A percentile compares a stretch with the other conserved stretches of the same genome.
Evolutionary conservation across 2,888 invertebrate species (phyloP).

Genomic region (Plebejus anna): DNA sequence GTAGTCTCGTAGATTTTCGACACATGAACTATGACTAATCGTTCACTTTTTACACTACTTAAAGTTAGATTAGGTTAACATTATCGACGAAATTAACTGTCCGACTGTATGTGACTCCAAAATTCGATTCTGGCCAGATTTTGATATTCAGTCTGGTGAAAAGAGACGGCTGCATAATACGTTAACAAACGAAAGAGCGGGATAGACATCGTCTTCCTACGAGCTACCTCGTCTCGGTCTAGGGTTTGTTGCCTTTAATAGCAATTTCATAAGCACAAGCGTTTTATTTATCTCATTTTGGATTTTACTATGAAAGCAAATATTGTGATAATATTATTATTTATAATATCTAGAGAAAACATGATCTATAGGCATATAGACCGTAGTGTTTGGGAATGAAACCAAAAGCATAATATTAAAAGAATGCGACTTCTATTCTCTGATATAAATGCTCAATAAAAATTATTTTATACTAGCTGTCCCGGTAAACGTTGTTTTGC

Average conservation of each 20-base stretch:
- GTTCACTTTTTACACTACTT: neutral
- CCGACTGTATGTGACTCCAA: conserved; percentile 33
- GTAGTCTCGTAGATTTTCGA: neutral
- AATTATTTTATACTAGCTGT: too few species aligned
- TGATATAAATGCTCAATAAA: neutral
- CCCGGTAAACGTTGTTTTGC: too few species aligned
- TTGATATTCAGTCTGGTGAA: conserved; percentile 42
- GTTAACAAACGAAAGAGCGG: conserved; percentile 33
- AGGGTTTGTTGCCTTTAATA: conserved; percentile 35
- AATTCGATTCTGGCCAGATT: conserved; percentile 46
- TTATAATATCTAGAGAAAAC: too few species aligned
- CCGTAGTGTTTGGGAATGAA: too few species aligned
- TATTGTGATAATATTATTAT: too few species aligned
- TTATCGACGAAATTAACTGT: neutral
- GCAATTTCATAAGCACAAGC: conserved; percentile 34
- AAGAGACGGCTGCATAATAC: conserved; percentile 34
- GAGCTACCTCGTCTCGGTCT: conserved; percentile 42
- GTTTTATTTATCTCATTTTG: neutral
- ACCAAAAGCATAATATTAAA: too few species aligned
- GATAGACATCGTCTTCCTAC: conserved; percentile 40
- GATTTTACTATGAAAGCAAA: too few species aligned
- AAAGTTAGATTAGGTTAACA: neutral
- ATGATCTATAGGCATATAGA: too few species aligned
- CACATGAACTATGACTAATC: neutral
- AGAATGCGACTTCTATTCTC: neutral